Base-by-base conservation (phyloP, 1,140 invertebrate species). In the Probaryconus sp. region DNA sequence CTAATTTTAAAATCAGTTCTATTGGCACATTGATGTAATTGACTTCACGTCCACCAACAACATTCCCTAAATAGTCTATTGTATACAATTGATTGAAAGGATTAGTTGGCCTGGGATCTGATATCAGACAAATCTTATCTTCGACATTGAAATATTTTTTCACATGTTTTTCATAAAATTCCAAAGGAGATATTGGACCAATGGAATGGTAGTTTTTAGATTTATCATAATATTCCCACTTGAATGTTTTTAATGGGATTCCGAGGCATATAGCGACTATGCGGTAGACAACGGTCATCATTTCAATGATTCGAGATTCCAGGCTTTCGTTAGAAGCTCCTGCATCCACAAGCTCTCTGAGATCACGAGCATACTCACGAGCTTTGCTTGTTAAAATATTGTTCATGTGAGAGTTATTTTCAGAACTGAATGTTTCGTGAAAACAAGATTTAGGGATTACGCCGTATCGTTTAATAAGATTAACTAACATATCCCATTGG, bases 401-500 rank as follows among this genome's bases (percentile, higher is more conserved):
- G 78, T 95, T 95, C 90, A 97, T 90, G 35, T 92, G 91, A 47
- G 87, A 77, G 68, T 92, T 94, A 18, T 90, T 89, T 79, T 96
- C 93, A 31, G 92, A 92, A 82, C 91, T 94, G 82, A 91, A 94
- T 0, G 93, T 90, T 81, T 97, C 95, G 0, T 95, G 94, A 80
- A 95, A 97, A 79, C 92, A 94, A 77, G 91, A 91, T 86, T 97
- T 97, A 40, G 96, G 96, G 88, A 97, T 92, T 7, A 97, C 81
- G 20, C 96, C 96, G 80, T 97, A 92, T 82, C 94, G 94, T 77
- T 92, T 93, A 64, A 97, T 91, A 9, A 97, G 83, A 87, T 97
- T 96, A 3, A 93, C 91, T 55, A 97, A 83, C 95, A 97, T 97
- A 78, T 96, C 93, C 95, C 95, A 97, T 83, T 97, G 96, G 0